Evolutionary conservation across 2,888 invertebrate species (phyloP), one percentile per base, ranked within the genome.

Genomic region (Altica lythri): DNA sequence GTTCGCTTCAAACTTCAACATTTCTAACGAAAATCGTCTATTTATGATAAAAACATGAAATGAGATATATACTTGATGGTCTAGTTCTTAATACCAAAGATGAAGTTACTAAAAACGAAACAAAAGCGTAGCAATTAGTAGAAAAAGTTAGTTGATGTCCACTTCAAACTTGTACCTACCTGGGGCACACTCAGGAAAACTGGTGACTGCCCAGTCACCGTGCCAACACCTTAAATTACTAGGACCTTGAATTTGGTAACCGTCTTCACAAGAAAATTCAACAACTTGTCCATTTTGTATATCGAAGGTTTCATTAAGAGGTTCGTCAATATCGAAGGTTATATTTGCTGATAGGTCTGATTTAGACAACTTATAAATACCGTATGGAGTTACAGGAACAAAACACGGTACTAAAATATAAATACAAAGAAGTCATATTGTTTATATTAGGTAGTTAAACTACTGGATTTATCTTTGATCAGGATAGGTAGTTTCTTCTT

Each of bases 161-260:
- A 1, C n/a, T 2, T 14, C 9, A 2, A 34, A 32, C 5, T 9
- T 16, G 34, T 1, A 73, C 63, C 65, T 76, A 86, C 86, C 85
- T 68, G 90, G 85, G 4, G 85, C 83, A 72, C 92, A 92, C 68
- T 89, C 88, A 0, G 91, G 90, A 74, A 86, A 82, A 43, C 83
- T 83, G 6, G 85, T 83, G 0, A 86, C 86, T 0, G 89, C 86
- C 91, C 91, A 92, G 65, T 90, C 88, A 2, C 92, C 92, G 59
- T 88, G 85, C 81, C 87, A 88, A 69, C 92, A 92, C 19, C 86
- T 81, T 22, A 92, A 76, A 64, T 86, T 86, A 1, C 84, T 84
- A 0, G 88, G 83, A 1, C 91, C 92, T 74, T 83, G 83, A 1
- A 83, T 81, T 55, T 81, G 81, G 68, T 83, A 90, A 64, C 91